Conservation (phyloP, 2,888 invertebrate genomes). For the Nemurella pictetii region DNA sequence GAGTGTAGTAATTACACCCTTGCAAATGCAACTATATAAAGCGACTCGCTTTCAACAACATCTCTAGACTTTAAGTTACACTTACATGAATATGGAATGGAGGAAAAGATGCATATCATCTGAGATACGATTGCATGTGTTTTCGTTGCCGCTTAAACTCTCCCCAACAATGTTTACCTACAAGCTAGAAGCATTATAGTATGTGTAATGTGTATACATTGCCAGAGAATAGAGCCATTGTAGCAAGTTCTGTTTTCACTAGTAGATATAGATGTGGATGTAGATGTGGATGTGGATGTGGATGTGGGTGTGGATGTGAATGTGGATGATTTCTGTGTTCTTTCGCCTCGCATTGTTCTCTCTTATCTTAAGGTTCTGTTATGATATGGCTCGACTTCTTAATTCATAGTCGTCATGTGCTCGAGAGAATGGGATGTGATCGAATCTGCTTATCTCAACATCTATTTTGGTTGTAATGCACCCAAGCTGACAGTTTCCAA, state of each 20-base stretch:
- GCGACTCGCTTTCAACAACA: too few relatives aligned
- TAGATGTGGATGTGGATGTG: constrained; percentile 1
- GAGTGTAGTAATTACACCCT: too few relatives aligned
- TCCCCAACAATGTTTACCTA: constrained; percentile 11
- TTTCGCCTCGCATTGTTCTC: not conserved
- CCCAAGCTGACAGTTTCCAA: too few relatives aligned
- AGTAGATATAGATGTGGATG: not conserved
- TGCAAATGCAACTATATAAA: too few relatives aligned
- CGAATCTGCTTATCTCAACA: too few relatives aligned
- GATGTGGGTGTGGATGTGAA: not conserved
- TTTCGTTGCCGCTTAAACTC: not conserved
- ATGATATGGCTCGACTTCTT: not conserved
- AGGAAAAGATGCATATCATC: not conserved
- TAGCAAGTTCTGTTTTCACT: not conserved
- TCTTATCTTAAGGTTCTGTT: not conserved
- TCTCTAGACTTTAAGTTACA: too few relatives aligned
- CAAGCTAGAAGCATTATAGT: not conserved
- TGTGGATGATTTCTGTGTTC: not conserved
- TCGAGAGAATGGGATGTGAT: not conserved
- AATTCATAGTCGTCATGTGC: not conserved
- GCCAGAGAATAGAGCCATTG: not conserved
- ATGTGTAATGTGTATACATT: not conserved
- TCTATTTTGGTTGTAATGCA: too few relatives aligned
- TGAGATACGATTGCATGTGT: not conserved
- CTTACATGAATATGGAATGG: not conserved